A percentile compares a stretch with the other conserved stretches of the same genome.
phyloP scores from a whole-genome alignment of 2,888 invertebrate genomes.

The Cerastoderma edule region DNA sequence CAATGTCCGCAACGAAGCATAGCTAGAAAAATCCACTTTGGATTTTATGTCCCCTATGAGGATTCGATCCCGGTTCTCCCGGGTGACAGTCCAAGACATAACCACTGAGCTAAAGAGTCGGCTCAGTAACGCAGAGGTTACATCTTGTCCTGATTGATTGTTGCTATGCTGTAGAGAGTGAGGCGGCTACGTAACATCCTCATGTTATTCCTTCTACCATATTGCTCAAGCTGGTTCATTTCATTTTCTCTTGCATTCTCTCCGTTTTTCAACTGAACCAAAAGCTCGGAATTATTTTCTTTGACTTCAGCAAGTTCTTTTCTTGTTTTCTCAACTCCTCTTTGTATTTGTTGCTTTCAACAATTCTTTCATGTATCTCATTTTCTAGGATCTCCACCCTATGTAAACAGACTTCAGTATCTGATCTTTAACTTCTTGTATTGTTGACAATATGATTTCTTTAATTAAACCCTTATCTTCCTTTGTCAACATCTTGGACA shows the following conservation, averaged over 20 bases:
- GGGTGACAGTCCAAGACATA: too few relatives aligned
- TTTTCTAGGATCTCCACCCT: background rate
- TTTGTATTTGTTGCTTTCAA: background rate
- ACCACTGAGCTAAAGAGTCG: too few relatives aligned
- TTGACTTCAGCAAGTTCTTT: background rate
- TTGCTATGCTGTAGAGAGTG: too few relatives aligned
- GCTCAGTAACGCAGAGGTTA: too few relatives aligned
- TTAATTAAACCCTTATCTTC: background rate
- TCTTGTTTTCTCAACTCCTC: background rate
- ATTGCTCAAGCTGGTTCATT: background rate
- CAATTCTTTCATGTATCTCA: background rate
- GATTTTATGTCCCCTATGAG: too few relatives aligned
- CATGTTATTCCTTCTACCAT: background rate
- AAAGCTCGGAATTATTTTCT: background rate
- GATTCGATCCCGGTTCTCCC: too few relatives aligned
- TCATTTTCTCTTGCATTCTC: background rate
- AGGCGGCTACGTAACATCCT: too few relatives aligned
- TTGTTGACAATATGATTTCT: background rate
- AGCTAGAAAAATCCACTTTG: too few relatives aligned
- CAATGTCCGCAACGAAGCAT: too few relatives aligned
- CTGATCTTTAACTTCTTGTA: background rate
- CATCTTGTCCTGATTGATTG: too few relatives aligned
- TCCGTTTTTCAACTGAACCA: background rate
- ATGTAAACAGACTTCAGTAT: background rate
- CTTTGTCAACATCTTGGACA: background rate